Evolutionary conservation across 2,113 vertebrate species (phyloP).

Genomic region (Phalacrocorax carbo): DNA sequence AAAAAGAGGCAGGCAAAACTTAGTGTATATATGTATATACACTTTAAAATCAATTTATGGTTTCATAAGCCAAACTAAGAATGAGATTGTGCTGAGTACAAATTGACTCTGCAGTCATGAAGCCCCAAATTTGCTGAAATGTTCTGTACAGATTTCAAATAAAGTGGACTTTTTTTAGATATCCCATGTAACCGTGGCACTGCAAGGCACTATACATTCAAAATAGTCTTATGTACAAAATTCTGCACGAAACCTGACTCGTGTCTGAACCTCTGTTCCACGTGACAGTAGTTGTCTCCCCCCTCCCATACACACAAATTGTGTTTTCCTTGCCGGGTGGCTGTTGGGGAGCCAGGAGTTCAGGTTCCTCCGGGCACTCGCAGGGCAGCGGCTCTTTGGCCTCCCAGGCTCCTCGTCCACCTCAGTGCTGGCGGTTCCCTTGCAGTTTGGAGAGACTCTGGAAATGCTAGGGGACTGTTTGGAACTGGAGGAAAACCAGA

Average conservation of each 20-base stretch:
- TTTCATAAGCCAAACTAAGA: background rate
- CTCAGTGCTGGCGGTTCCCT: background rate
- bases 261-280: background rate
- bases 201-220: background rate
- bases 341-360: too few relatives aligned
- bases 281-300: background rate
- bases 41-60: background rate
- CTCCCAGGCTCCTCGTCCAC: background rate
- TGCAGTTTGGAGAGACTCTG: background rate
- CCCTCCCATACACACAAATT: background rate
- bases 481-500: background rate
- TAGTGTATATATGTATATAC: background rate
- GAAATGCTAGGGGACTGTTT: background rate
- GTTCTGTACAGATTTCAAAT: background rate
- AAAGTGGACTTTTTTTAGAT: background rate
- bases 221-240: background rate
- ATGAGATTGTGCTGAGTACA: background rate
- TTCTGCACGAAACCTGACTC: background rate
- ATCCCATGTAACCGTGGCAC: background rate
- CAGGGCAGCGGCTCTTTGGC: background rate
- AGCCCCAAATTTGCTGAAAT: background rate
- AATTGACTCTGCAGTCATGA: background rate
- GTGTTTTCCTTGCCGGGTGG: rapidly evolving
- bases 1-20: background rate
- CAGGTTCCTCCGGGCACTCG: rapidly evolving